Conservation (phyloP, 2,797 vertebrate genomes). For the Onychomys leucogaster region DNA sequence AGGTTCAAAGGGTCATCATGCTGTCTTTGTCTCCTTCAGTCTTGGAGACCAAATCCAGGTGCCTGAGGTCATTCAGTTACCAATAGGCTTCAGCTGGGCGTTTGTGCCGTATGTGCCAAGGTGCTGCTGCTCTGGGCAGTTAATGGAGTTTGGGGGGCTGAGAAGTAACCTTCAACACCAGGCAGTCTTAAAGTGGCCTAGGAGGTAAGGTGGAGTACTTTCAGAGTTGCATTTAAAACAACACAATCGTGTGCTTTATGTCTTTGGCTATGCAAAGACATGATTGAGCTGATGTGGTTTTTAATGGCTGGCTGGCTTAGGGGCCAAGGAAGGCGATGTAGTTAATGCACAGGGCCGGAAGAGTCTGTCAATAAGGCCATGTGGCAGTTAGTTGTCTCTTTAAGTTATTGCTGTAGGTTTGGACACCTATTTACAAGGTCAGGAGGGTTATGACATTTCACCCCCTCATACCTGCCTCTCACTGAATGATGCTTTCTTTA, state of each 20-base stretch:
- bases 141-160: conserved; percentile 24
- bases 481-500: not conserved
- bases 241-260: not conserved
- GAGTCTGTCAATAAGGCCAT: conserved; percentile 10
- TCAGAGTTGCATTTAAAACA: not conserved
- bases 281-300: conserved; percentile 43
- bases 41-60: conserved; percentile 37
- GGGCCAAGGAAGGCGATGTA: not conserved
- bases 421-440: conserved; percentile 68
- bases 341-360: conserved; percentile 27
- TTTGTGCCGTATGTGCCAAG: not conserved
- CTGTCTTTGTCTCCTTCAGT: conserved; percentile 27
- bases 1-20: conserved; percentile 21
- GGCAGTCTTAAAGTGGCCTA: conserved; percentile 29
- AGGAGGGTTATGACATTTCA: conserved; percentile 51
- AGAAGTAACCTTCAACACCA: conserved; percentile 51
- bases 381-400: not conserved
- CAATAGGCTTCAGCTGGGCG: conserved; percentile 9
- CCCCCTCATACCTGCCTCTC: not conserved
- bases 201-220: conserved; percentile 61
- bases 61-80: conserved; percentile 55
- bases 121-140: conserved; percentile 17
- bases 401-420: conserved; percentile 20
- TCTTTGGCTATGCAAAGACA: conserved; percentile 58
- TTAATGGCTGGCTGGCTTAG: conserved; percentile 21